A percentile compares a stretch with the other conserved stretches of the same genome.
These are phyloP conservation scores for Homarus gammarus DNA, from an alignment of 2,888 invertebrate species.

Conservation along the genomic window DNA sequence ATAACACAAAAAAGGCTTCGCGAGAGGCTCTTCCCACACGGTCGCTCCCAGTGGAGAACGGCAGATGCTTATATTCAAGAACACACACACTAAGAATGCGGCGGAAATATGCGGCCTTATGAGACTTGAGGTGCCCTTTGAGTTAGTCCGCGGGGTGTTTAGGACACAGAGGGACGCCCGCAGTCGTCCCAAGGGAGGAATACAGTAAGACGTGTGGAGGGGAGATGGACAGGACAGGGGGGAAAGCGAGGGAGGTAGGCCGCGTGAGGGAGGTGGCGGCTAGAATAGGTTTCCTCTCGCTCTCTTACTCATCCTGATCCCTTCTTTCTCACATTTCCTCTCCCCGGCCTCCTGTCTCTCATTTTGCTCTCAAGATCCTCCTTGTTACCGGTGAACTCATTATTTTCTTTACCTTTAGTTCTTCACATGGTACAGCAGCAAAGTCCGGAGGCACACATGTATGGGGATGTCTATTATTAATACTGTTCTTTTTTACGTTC, in stretches of 20 bases:
- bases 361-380: background rate
- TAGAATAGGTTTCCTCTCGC: too few species aligned
- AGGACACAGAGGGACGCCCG: background rate
- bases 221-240: background rate
- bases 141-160: background rate
- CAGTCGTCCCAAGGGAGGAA: background rate
- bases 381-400: too few species aligned
- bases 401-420: too few species aligned
- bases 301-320: constrained; percentile 22
- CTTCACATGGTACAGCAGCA: too few species aligned
- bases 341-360: background rate
- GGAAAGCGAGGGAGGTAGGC: background rate
- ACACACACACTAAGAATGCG: background rate
- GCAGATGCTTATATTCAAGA: background rate
- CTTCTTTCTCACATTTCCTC: constrained; percentile 3
- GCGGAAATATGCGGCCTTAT: background rate
- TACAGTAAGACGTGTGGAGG: background rate
- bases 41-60: too few species aligned
- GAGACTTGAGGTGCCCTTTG: background rate
- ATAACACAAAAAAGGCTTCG: too few species aligned
- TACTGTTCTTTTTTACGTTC: too few species aligned
- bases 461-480: too few species aligned
- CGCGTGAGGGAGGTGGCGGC: background rate
- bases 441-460: too few species aligned
- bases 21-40: too few species aligned